A percentile compares a stretch with the other conserved stretches of the same genome.
These are phyloP conservation scores for Ctenopoma kingsleyae DNA, from an alignment of 2,797 vertebrate species.

Conservation along the genomic window DNA sequence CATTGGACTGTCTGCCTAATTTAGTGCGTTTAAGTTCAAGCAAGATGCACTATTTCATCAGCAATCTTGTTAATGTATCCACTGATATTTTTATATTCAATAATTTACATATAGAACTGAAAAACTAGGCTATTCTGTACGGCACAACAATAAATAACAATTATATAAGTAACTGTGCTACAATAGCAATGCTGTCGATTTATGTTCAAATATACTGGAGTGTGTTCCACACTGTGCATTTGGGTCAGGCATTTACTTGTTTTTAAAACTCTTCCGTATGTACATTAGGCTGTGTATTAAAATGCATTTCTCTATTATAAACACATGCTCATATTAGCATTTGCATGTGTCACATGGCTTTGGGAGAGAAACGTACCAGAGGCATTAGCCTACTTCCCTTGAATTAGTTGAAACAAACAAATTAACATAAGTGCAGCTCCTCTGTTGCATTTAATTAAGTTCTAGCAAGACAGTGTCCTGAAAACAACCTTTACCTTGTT, in stretches of 20 bases:
- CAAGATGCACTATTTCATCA: too few relatives aligned
- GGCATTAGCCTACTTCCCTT: slow-evolving; percentile 23
- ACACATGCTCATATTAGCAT: neutral
- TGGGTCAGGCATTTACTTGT: neutral
- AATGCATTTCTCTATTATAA: neutral
- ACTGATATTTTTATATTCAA: too few relatives aligned
- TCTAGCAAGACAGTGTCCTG: slow-evolving; percentile 11
- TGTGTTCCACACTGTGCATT: neutral
- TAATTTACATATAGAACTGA: too few relatives aligned
- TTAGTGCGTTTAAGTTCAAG: too few relatives aligned
- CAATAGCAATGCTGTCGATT: too few relatives aligned
- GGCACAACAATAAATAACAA: neutral
- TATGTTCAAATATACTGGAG: neutral
- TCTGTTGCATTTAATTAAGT: slow-evolving; percentile 11
- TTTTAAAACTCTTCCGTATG: neutral
- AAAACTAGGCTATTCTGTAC: neutral
- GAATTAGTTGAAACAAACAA: slow-evolving; percentile 15
- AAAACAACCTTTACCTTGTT: slow-evolving; percentile 23
- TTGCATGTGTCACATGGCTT: slow-evolving; percentile 7
- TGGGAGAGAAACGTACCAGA: slow-evolving; percentile 14
- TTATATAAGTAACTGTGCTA: neutral
- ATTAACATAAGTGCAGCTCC: slow-evolving; percentile 22
- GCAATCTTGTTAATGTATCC: too few relatives aligned
- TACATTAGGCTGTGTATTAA: neutral
- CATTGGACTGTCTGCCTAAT: too few relatives aligned